Evolutionary conservation across 2,888 invertebrate genomes (phyloP).

Genomic region (Conops quadrifasciatus): DNA sequence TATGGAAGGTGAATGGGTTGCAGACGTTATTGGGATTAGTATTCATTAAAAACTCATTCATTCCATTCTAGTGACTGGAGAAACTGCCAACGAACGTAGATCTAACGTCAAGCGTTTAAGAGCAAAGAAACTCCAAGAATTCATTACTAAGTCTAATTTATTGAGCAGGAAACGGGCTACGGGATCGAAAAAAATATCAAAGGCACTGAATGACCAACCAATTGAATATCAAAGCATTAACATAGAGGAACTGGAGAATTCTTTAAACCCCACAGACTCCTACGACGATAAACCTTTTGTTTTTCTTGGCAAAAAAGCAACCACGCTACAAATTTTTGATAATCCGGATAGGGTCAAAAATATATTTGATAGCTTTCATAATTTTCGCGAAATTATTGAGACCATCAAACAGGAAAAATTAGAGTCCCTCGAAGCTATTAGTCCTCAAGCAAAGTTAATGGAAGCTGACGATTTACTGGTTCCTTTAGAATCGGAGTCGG

Average conservation of each 20-base stretch:
- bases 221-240: slow-evolving; percentile 61
- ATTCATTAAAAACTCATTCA: slow-evolving; percentile 29
- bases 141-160: slow-evolving; percentile 67
- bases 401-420: slow-evolving; percentile 54
- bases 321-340: slow-evolving; percentile 47
- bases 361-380: slow-evolving; percentile 61
- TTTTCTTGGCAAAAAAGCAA: slow-evolving; percentile 53
- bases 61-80: slow-evolving; percentile 69
- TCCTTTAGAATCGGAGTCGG: slow-evolving; percentile 53
- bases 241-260: slow-evolving; percentile 55
- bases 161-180: slow-evolving; percentile 44
- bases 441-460: slow-evolving; percentile 42
- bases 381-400: slow-evolving; percentile 60
- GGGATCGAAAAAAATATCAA: slow-evolving; percentile 22
- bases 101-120: slow-evolving; percentile 75
- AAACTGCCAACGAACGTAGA: slow-evolving; percentile 72
- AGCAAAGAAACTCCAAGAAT: slow-evolving; percentile 73
- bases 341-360: slow-evolving; percentile 54
- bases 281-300: slow-evolving; percentile 62
- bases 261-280: slow-evolving; percentile 51
- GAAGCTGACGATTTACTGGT: slow-evolving; percentile 46
- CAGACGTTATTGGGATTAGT: background rate
- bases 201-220: slow-evolving; percentile 47
- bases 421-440: slow-evolving; percentile 44
- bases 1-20: slow-evolving; percentile 70